Conservation (phyloP, 2,888 invertebrate genomes). For the Odontocerum albicorne region DNA sequence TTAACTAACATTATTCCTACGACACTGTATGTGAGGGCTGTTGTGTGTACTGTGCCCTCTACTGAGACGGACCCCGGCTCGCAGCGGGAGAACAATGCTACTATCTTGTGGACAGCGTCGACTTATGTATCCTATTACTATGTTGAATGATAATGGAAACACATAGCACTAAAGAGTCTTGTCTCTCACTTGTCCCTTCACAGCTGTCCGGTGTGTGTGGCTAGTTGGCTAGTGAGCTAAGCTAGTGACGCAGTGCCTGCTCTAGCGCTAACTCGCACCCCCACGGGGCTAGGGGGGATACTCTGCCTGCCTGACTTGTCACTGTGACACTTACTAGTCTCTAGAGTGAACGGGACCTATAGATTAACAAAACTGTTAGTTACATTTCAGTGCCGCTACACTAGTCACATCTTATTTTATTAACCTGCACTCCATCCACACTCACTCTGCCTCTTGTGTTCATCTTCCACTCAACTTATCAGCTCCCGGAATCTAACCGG, state of each 20-base stretch:
- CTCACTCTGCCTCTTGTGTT: not conserved
- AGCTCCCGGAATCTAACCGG: too few relatives aligned
- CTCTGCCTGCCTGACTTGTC: not conserved
- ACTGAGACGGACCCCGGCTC: too few relatives aligned
- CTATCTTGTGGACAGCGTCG: too few relatives aligned
- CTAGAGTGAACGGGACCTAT: conserved; percentile 37
- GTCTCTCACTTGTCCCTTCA: not conserved
- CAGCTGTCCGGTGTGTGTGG: not conserved
- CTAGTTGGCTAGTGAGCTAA: not conserved
- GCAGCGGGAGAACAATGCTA: too few relatives aligned
- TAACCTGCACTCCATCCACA: not conserved
- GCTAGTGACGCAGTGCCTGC: not conserved
- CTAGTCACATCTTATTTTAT: not conserved
- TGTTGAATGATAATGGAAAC: too few relatives aligned
- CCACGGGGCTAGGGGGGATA: not conserved
- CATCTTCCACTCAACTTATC: not conserved
- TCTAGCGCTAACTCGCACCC: not conserved
- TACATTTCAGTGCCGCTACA: conserved; percentile 11
- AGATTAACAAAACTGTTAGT: conserved; percentile 33
- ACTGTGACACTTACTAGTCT: conserved; percentile 22
- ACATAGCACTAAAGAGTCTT: too few relatives aligned
- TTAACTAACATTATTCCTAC: too few relatives aligned
- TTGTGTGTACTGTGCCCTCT: too few relatives aligned
- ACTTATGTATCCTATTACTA: too few relatives aligned
- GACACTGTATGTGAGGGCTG: too few relatives aligned